Evolutionary conservation across 1,140 invertebrate species (phyloP), one percentile per base, ranked within the genome.

Genomic region (Nymphalis io): DNA sequence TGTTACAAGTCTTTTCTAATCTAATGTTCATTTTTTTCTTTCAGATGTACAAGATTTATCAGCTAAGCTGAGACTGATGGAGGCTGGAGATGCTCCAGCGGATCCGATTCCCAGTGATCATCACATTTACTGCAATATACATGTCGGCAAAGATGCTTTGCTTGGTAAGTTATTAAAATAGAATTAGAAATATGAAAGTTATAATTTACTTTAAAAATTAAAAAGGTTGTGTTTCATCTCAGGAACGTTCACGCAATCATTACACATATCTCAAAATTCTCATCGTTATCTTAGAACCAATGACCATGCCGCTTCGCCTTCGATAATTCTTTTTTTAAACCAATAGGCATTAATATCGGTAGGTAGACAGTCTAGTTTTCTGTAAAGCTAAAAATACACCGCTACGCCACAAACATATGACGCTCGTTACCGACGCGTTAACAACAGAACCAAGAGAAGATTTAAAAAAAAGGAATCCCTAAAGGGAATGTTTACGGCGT

Each of bases 91-190:
- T 42, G 53, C 82, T 38, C 78, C 84, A 39, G 75, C 71, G 2
- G 87, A 89, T 64, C 86, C 83, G 27, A 71, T 80, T 8, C 53
- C 79, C 51, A 68, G 85, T 23, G 74, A 79, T 12, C 82, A 87
- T 68, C 88, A 91, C 76, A 80, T 91, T 72, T 91, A 91, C 76
- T 89, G 87, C 75, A 91, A 91, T 75, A 86, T 90, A 72, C 84
- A 90, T 72, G 74, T 85, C 60, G 83, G 80, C 55, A 91, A 89
- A 79, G 84, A 89, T 63, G 75, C 81, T 70, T 77, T 90, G 53
- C 74, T 89, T 48, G 88, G 88, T 89, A 73, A 76, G 83, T 64
- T 0, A 3, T 12, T n/a, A 46, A 6, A 46, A n/a, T 8, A 23
- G 2, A 48, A 16, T 18, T 18, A 18, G 18, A 48, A 46, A 46